Conservation (phyloP, 1,140 invertebrate species). For the Lepidotrigona ventralis region DNA sequence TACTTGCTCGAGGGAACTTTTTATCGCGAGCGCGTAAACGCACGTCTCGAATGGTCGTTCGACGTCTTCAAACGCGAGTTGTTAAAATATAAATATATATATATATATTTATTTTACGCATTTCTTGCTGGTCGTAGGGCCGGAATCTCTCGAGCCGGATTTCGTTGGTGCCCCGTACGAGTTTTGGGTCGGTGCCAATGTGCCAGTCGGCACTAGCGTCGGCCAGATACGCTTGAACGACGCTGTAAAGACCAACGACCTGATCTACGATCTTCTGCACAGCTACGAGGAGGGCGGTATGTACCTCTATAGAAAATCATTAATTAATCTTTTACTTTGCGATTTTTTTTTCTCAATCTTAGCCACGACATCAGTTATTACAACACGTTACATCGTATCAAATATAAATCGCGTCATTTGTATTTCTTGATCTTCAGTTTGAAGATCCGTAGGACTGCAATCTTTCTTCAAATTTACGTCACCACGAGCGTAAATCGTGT, state of each 20-base stretch:
- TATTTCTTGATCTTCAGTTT: no score
- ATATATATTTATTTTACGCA: background rate
- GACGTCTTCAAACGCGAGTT: no score
- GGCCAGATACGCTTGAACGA: constrained; percentile 90
- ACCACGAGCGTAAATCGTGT: no score
- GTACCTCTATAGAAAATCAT: constrained; percentile 29
- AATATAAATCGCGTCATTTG: no score
- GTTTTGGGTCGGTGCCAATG: constrained; percentile 93
- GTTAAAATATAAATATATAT: background rate
- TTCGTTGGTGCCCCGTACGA: constrained; percentile 94
- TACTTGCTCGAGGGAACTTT: background rate
- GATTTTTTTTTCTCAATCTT: no score
- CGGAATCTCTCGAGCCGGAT: constrained; percentile 83
- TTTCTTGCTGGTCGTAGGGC: constrained; percentile 64
- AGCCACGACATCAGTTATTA: no score
- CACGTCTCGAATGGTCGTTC: background rate
- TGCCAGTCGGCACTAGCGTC: constrained; percentile 90
- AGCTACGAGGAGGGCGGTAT: constrained; percentile 90
- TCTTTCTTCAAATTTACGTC: no score
- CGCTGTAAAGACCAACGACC: constrained; percentile 83
- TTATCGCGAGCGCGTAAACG: background rate
- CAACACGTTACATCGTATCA: no score
- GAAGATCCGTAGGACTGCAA: no score
- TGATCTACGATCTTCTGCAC: constrained; percentile 89
- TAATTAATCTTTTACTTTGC: background rate